A percentile compares a stretch with the other conserved stretches of the same genome.
Evolutionary conservation across 2,888 invertebrate species (phyloP).

Genomic region (Amblyteles armatorius): DNA sequence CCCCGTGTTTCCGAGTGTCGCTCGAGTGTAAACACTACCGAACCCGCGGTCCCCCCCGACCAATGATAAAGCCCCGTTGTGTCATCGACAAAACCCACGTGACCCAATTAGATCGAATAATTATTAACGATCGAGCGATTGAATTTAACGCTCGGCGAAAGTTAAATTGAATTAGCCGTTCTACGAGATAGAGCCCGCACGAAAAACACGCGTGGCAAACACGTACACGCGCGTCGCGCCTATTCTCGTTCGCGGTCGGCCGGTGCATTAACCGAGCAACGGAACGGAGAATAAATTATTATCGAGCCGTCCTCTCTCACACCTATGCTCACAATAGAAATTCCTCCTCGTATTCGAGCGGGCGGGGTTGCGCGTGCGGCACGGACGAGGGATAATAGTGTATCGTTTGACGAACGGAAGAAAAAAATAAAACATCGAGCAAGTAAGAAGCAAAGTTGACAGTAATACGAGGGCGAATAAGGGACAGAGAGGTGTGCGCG

Average conservation of each 20-base stretch:
- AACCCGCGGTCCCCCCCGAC: conserved; percentile 1
- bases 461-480: conserved; percentile 54
- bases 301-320: conserved; percentile 46
- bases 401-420: background rate
- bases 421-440: background rate
- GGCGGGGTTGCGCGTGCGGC: conserved; percentile 43
- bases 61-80: background rate
- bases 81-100: background rate
- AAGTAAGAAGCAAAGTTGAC: conserved; percentile 39
- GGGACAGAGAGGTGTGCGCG: conserved; percentile 10
- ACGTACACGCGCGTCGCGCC: too few relatives aligned
- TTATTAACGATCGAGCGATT: conserved; percentile 29
- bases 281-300: conserved; percentile 62
- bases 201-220: background rate
- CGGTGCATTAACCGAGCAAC: conserved; percentile 64
- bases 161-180: conserved; percentile 55
- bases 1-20: conserved; percentile 38
- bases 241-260: background rate
- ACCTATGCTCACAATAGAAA: conserved; percentile 62
- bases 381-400: conserved; percentile 14
- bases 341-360: conserved; percentile 62
- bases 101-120: conserved; percentile 16
- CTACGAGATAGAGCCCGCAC: conserved; percentile 36
- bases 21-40: conserved; percentile 44
- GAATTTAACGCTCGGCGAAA: conserved; percentile 6